Evolutionary conservation across 2,797 vertebrate genomes (phyloP).

Genomic region (Anguilla marmorata): DNA sequence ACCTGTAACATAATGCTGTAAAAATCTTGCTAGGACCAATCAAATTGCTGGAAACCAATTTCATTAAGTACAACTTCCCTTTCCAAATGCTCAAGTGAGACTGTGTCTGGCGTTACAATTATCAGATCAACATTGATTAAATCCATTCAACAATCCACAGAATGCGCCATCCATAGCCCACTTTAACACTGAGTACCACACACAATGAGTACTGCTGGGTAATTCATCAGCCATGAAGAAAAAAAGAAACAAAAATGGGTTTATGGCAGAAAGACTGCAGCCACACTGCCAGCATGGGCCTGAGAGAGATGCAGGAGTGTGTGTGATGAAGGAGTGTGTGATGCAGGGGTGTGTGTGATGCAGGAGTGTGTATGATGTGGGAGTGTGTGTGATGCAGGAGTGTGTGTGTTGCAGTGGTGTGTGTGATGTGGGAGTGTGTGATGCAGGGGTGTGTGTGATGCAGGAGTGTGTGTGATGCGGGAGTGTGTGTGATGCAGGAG

Average conservation of each 20-base stretch:
- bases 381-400: too few species aligned
- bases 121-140: background rate
- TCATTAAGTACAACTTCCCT: background rate
- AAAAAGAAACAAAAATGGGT: background rate
- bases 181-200: background rate
- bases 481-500: too few species aligned
- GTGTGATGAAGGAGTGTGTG: background rate
- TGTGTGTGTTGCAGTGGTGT: too few species aligned
- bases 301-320: background rate
- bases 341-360: too few species aligned
- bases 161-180: background rate
- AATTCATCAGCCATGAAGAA: background rate
- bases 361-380: too few species aligned
- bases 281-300: background rate
- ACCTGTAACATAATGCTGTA: background rate
- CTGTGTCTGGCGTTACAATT: background rate
- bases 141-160: background rate
- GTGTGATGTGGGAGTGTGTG: too few species aligned
- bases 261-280: background rate
- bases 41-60: background rate
- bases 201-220: background rate
- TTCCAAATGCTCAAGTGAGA: background rate
- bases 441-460: too few species aligned
- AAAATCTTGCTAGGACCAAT: background rate
- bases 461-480: too few species aligned